Conservation (phyloP, 1,140 invertebrate genomes). For the Centruroides sculpturatus region DNA sequence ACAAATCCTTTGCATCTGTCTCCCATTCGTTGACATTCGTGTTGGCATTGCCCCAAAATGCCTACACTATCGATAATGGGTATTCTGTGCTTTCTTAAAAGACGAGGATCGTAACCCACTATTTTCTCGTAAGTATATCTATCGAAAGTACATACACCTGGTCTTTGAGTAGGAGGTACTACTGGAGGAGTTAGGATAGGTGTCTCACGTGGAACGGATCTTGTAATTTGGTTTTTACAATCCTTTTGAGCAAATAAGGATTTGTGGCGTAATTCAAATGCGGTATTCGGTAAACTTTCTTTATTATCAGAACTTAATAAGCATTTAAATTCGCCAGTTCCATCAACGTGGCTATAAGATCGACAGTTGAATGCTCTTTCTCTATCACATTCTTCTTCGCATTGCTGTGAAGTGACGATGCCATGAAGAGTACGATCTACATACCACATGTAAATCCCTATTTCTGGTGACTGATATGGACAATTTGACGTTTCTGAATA, state of each 20-base stretch:
- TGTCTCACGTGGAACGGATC: background rate
- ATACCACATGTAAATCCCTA: constrained; percentile 10
- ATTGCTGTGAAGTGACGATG: constrained; percentile 18
- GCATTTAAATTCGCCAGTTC: constrained; percentile 20
- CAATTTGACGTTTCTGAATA: constrained; percentile 9
- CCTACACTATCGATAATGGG: constrained; percentile 24
- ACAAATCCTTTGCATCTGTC: constrained; percentile 31
- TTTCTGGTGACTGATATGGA: constrained; percentile 11
- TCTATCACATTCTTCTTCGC: constrained; percentile 32
- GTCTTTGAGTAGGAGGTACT: background rate
- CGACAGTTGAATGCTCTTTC: constrained; percentile 36
- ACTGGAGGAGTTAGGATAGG: background rate
- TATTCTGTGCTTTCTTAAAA: too few species aligned
- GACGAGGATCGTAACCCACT: background rate
- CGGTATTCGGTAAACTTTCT: constrained; percentile 25
- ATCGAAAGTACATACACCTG: constrained; percentile 14
- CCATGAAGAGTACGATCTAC: background rate
- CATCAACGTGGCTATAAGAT: constrained; percentile 31
- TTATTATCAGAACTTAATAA: constrained; percentile 30
- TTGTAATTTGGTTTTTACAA: constrained; percentile 17
- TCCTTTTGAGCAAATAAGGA: constrained; percentile 31
- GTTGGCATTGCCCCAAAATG: constrained; percentile 31
- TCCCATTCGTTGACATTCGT: constrained; percentile 31
- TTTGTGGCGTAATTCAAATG: constrained; percentile 27
- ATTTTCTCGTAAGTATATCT: constrained; percentile 31